Evolutionary conservation across 64 coral and sea anemone species (phyloP).

Genomic region (Montipora efflorescens): DNA sequence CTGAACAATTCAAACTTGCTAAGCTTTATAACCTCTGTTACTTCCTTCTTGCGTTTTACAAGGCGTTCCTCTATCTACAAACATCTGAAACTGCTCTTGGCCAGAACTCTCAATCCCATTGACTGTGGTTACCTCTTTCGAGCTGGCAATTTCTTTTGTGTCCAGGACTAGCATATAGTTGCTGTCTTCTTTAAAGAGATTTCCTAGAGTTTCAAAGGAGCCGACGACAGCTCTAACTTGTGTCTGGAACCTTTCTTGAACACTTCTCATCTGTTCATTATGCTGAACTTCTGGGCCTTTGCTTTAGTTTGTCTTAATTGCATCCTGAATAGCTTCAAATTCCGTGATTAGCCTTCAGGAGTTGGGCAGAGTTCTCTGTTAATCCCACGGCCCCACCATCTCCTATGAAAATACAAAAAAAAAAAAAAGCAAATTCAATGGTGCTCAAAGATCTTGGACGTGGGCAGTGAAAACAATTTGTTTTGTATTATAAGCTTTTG

Average conservation of each 20-base stretch:
- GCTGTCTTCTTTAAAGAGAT: constrained; percentile 53
- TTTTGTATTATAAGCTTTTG: too few relatives aligned
- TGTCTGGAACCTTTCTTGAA: constrained; percentile 32
- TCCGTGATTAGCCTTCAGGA: neutral
- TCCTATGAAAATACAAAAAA: neutral
- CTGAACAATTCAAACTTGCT: constrained; percentile 29
- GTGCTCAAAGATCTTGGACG: too few relatives aligned
- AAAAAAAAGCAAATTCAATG: too few relatives aligned
- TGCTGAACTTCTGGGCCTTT: constrained; percentile 50
- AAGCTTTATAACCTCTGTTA: constrained; percentile 21
- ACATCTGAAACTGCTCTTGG: neutral
- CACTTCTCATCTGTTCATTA: constrained; percentile 37
- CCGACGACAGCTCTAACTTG: constrained; percentile 45
- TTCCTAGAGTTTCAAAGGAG: constrained; percentile 3
- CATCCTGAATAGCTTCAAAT: constrained; percentile 33
- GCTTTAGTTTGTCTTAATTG: constrained; percentile 42
- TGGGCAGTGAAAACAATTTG: too few relatives aligned
- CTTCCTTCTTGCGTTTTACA: neutral
- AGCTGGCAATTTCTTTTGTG: constrained; percentile 43
- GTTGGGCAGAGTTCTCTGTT: constrained; percentile 52
- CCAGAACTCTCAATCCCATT: constrained; percentile 22
- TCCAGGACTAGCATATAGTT: constrained; percentile 38
- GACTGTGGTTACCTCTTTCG: constrained; percentile 19
- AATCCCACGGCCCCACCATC: constrained; percentile 47
- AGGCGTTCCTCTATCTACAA: constrained; percentile 13